Evolutionary conservation across 2,113 vertebrate genomes (phyloP).

Genomic region (Atherinomorus stipes): DNA sequence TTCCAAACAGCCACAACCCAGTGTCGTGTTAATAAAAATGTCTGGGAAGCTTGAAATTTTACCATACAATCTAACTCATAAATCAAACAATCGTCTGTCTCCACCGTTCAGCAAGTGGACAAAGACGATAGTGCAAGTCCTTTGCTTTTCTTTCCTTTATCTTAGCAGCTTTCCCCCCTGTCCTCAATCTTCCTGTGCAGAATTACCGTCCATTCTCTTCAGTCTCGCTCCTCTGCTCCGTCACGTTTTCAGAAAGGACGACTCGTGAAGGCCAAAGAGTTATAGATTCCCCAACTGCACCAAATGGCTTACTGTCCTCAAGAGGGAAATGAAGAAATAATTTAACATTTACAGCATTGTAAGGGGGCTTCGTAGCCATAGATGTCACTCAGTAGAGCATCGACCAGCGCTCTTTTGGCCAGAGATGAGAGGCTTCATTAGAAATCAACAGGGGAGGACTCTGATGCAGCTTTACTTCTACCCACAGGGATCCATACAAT

Average conservation of each 20-base stretch:
- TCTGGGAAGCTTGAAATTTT: slow-evolving; percentile 39
- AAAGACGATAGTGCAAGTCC: slow-evolving; percentile 27
- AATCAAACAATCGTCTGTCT: slow-evolving; percentile 59
- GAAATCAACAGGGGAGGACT: slow-evolving; percentile 42
- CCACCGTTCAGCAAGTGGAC: slow-evolving; percentile 37
- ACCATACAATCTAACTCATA: slow-evolving; percentile 57
- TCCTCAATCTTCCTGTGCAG: slow-evolving; percentile 23
- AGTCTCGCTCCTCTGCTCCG: slow-evolving; percentile 7
- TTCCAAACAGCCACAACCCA: slow-evolving; percentile 22
- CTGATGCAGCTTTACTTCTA: slow-evolving; percentile 37
- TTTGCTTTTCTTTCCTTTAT: slow-evolving; percentile 19
- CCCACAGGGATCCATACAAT: slow-evolving; percentile 34
- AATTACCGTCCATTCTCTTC: slow-evolving; percentile 31
- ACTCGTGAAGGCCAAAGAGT: slow-evolving; percentile 44
- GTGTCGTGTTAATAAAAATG: slow-evolving; percentile 51
- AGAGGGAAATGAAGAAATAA: slow-evolving; percentile 64
- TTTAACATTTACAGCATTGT: slow-evolving; percentile 58
- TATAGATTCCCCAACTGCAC: slow-evolving; percentile 64
- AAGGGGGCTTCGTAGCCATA: slow-evolving; percentile 27
- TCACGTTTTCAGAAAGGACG: slow-evolving; percentile 28
- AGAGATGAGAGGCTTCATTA: slow-evolving; percentile 50
- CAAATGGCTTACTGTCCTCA: slow-evolving; percentile 65
- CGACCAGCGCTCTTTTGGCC: slow-evolving; percentile 37
- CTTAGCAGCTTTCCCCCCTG: slow-evolving; percentile 17
- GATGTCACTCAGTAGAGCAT: slow-evolving; percentile 24